Conservation (phyloP, 2,797 vertebrate genomes). For the Clarias fuscus region DNA sequence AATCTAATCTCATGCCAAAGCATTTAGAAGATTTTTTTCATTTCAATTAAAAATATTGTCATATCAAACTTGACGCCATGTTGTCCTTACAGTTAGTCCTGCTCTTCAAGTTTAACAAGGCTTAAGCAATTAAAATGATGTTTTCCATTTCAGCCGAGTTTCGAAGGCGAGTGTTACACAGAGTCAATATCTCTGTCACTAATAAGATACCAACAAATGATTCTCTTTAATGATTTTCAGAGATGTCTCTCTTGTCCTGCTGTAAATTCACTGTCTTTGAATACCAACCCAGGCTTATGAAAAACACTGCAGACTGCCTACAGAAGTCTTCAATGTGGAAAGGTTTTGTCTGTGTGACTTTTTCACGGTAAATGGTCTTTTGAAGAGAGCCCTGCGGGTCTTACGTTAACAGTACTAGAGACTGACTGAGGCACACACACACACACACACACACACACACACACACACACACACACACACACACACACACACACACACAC, state of each 20-base stretch:
- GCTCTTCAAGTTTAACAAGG: neutral
- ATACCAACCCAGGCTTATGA: neutral
- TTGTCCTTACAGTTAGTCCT: neutral
- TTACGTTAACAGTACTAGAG: neutral
- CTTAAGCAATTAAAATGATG: neutral
- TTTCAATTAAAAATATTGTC: neutral
- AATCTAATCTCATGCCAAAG: neutral
- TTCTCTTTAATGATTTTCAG: neutral
- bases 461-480: neutral
- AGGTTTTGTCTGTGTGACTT: neutral
- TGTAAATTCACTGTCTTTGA: neutral
- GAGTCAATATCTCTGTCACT: neutral
- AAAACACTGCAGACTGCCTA: neutral
- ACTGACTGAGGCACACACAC: neutral
- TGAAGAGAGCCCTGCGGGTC: neutral
- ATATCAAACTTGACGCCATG: neutral
- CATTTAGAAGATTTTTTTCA: neutral
- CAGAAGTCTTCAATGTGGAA: neutral
- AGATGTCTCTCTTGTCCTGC: neutral
- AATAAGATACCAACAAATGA: neutral
- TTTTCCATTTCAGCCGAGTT: neutral
- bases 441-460: neutral
- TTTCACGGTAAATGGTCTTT: neutral
- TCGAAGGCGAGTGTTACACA: neutral
- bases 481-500: neutral